Percentiles rank a stretch among this genome's conserved stretches.
Evolutionary conservation across 2,797 vertebrate genomes (phyloP).

Genomic region (Alauda arvensis): DNA sequence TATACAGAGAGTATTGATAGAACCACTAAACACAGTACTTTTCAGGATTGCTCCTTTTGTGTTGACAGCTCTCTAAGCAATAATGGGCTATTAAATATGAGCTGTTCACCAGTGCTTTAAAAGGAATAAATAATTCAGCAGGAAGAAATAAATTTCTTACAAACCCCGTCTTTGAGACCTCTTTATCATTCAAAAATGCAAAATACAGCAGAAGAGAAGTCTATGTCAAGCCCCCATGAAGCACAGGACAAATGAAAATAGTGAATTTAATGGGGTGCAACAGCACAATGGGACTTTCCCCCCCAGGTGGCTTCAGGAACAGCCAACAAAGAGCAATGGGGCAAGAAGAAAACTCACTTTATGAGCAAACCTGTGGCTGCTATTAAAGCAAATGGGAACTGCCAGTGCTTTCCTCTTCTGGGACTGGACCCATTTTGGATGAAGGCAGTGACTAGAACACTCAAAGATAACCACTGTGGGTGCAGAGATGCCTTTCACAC

Average conservation of each 20-base stretch:
- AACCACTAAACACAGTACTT: neutral
- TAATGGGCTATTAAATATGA: neutral
- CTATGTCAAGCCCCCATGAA: neutral
- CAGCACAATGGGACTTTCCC: neutral
- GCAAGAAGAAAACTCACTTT: neutral
- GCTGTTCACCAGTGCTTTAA: neutral
- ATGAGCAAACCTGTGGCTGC: neutral
- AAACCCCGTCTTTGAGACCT: neutral
- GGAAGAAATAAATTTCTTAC: slow-evolving; percentile 19
- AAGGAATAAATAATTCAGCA: slow-evolving; percentile 38
- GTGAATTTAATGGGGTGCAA: neutral
- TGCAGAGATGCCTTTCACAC: neutral
- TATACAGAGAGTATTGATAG: neutral
- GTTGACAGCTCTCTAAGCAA: neutral
- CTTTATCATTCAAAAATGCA: slow-evolving; percentile 1
- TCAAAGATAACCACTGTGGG: neutral
- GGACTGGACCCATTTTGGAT: neutral
- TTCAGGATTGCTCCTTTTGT: neutral
- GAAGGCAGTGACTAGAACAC: neutral
- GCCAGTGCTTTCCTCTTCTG: neutral
- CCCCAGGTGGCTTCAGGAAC: neutral
- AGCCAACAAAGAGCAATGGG: neutral
- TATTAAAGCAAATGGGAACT: neutral
- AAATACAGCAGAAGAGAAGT: neutral
- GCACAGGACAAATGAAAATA: neutral